Percentiles rank a stretch among this genome's conserved stretches.
phyloP scores from a whole-genome alignment of 30 jellyfish, hydroid and myxozoan species.

The Aurelia aurita complex sp. Pacific region DNA sequence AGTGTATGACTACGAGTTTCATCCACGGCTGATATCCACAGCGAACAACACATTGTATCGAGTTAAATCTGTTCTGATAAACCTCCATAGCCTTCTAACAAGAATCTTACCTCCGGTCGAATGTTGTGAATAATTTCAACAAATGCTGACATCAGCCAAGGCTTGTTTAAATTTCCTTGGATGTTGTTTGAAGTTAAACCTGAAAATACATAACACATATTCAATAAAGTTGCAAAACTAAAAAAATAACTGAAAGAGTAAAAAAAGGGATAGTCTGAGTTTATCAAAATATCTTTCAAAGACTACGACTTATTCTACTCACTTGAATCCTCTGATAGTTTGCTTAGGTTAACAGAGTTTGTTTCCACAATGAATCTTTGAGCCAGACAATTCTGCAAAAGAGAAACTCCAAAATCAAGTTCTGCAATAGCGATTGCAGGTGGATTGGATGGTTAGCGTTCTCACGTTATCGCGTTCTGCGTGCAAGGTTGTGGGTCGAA shows the following conservation, averaged over 20 bases:
- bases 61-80: too few relatives aligned
- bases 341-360: conserved; percentile 51
- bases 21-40: too few relatives aligned
- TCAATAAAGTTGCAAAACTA: not conserved
- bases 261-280: not conserved
- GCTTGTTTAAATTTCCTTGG: conserved; percentile 41
- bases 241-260: not conserved
- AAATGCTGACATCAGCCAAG: conserved; percentile 52
- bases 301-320: not conserved
- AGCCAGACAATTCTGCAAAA: conserved; percentile 59
- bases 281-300: too few relatives aligned
- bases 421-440: not conserved
- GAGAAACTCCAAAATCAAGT: not conserved
- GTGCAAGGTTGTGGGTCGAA: too few relatives aligned
- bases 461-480: too few relatives aligned
- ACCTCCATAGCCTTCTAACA: too few relatives aligned
- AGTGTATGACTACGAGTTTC: too few relatives aligned
- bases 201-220: not conserved
- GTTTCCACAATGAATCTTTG: conserved; percentile 39
- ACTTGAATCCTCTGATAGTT: conserved; percentile 53
- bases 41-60: too few relatives aligned
- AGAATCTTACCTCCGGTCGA: conserved; percentile 31
- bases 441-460: too few relatives aligned
- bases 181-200: conserved; percentile 31
- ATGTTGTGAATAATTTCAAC: conserved; percentile 40